These are phyloP conservation scores for Sebastes variabilis DNA, from an alignment of 2,797 vertebrate genomes.

Conservation along the genomic window DNA sequence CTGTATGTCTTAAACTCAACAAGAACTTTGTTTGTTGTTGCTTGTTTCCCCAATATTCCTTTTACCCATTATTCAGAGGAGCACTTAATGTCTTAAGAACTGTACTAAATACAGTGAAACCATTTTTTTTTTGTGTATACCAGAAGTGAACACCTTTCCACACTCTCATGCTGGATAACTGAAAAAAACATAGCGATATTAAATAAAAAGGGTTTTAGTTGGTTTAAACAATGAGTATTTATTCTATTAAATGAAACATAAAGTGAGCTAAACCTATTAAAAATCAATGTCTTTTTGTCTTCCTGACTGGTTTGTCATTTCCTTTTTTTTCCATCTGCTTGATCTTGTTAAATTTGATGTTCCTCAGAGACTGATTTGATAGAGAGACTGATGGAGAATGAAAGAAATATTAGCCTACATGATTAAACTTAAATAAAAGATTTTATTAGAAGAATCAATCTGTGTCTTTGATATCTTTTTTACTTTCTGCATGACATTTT, in stretches of 20 bases:
- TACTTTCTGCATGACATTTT: not conserved
- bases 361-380: conserved; percentile 43
- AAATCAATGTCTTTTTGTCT: conserved; percentile 55
- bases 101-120: conserved; percentile 54
- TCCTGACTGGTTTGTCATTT: conserved; percentile 50
- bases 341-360: conserved; percentile 57
- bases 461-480: not conserved
- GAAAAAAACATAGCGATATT: conserved; percentile 25
- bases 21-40: conserved; percentile 23
- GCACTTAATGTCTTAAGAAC: conserved; percentile 59
- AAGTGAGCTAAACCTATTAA: conserved; percentile 51
- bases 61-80: conserved; percentile 40
- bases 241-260: conserved; percentile 56
- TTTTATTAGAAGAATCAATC: conserved; percentile 56
- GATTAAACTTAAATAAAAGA: conserved; percentile 68
- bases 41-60: conserved; percentile 47
- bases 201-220: conserved; percentile 29
- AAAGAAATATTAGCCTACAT: conserved; percentile 61
- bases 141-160: conserved; percentile 59
- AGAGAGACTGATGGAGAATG: conserved; percentile 37
- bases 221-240: conserved; percentile 49
- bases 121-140: conserved; percentile 56
- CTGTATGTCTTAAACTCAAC: conserved; percentile 38
- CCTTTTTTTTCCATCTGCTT: conserved; percentile 53
- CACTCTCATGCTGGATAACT: conserved; percentile 51